Base-by-base conservation (phyloP, 2,113 vertebrate species). In the Callospermophilus lateralis region DNA sequence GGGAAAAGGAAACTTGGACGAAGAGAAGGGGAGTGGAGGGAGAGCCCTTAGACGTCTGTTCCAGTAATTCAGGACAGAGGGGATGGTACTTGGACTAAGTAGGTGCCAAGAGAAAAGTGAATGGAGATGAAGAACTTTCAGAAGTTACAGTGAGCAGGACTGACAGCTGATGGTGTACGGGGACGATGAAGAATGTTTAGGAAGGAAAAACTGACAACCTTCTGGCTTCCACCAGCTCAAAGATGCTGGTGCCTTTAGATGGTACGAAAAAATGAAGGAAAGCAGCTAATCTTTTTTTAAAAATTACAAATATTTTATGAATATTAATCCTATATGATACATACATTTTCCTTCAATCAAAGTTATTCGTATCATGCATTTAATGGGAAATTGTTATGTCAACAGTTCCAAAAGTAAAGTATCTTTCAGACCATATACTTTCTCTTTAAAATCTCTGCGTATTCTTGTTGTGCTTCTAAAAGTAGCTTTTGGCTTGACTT, bases 401-500 rank as follows among this genome's bases (percentile, higher is more conserved):
- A 94, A 61, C 1, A 70, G 28, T 6, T n/a, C 20, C 88, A 51
- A 16, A 68, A 65, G 51, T 67, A 94, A 72, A 58, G 8, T 48
- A 55, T 58, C 22, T 76, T 85, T 97, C 22, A 86, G 42, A 55
- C 20, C 37, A 70, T 77, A 48, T 91, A 79, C 2, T 90, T 95
- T 81, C 84, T 96, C 37, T 89, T 94, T 13, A 79, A 68, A 76
- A 81, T 48, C 87, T 99, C 98, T 81, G 98, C 96, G 97, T 99
- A 99, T 92, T 99, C 98, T 97, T 99, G 98, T 32, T 97, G 98
- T 2, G 98, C 98, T 97, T 96, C 98, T 97, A 93, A 97, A 74
- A 99, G 80, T 0, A 98, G 98, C 96, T 99, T 99, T 93, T 98
- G 97, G 83, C 98, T 98, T 86, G 98, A 98, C 30, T 90, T 97